phyloP scores from a whole-genome alignment of 1,140 invertebrate genomes.

The Carposina sasakii region DNA sequence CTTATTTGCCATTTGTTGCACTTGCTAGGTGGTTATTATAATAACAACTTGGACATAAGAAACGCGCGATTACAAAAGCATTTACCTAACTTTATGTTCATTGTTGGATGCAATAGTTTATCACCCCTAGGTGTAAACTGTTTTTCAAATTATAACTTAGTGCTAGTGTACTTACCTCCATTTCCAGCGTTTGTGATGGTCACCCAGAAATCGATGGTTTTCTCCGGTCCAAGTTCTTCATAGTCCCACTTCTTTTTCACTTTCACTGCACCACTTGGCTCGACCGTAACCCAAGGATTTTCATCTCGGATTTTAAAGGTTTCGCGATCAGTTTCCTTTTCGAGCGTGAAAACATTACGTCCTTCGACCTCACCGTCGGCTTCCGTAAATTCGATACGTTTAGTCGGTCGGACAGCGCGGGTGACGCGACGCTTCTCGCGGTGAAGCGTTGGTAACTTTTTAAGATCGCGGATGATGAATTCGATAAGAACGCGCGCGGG shows the following conservation, averaged over 20 bases:
- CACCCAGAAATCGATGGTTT: slow-evolving; percentile 97
- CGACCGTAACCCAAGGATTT: slow-evolving; percentile 94
- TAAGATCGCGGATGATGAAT: slow-evolving; percentile 77
- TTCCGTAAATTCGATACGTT: slow-evolving; percentile 93
- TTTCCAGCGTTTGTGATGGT: slow-evolving; percentile 92
- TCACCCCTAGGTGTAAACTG: no score
- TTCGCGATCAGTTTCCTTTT: slow-evolving; percentile 93
- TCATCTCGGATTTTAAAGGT: slow-evolving; percentile 95
- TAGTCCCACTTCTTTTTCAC: slow-evolving; percentile 98
- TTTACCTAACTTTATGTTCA: no score
- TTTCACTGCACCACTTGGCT: slow-evolving; percentile 90
- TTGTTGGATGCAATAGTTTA: no score
- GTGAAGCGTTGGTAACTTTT: slow-evolving; percentile 76
- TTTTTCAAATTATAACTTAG: no score
- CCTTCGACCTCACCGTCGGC: slow-evolving; percentile 91
- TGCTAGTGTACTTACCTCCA: slow-evolving; percentile 84
- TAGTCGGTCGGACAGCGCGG: slow-evolving; percentile 90
- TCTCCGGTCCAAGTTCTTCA: slow-evolving; percentile 94
- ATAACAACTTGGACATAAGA: no score
- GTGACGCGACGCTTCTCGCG: slow-evolving; percentile 87
- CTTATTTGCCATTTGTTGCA: no score
- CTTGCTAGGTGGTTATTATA: no score
- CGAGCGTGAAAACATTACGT: slow-evolving; percentile 89
- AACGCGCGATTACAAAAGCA: no score
- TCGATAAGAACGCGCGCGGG: slow-evolving; percentile 84